Evolutionary conservation across 1,140 invertebrate species (phyloP).

Genomic region (Drosophila busckii): DNA sequence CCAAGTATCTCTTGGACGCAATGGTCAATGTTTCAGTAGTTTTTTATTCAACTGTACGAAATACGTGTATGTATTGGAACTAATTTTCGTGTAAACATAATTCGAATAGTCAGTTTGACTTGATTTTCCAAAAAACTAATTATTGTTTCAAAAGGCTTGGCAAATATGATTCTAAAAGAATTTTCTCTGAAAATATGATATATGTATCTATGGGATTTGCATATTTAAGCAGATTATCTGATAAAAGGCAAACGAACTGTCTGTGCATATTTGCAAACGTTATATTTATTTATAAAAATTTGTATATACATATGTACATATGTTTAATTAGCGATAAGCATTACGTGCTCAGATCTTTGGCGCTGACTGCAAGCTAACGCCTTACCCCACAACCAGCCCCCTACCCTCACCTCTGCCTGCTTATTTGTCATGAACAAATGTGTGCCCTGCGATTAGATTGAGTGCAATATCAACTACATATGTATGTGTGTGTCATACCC

Average conservation of each 20-base stretch:
- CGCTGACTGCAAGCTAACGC: not conserved
- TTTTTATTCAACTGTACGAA: slow-evolving; percentile 13
- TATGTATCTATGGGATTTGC: too few relatives aligned
- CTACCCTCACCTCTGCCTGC: too few relatives aligned
- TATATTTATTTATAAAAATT: not conserved
- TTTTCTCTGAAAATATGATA: too few relatives aligned
- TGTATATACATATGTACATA: not conserved
- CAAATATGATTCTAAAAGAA: too few relatives aligned
- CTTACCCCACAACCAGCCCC: too few relatives aligned
- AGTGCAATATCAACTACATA: slow-evolving; percentile 7
- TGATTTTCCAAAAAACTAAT: too few relatives aligned
- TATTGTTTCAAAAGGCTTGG: too few relatives aligned
- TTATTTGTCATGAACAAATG: slow-evolving; percentile 24
- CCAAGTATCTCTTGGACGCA: not conserved
- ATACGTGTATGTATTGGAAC: slow-evolving; percentile 18
- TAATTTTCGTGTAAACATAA: slow-evolving; percentile 21
- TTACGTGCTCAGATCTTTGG: slow-evolving; percentile 29
- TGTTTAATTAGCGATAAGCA: slow-evolving; percentile 29
- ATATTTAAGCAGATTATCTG: too few relatives aligned
- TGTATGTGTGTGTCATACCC: too few relatives aligned
- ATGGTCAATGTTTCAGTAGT: slow-evolving; percentile 8
- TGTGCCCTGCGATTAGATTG: slow-evolving; percentile 47
- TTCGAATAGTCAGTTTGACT: too few relatives aligned
- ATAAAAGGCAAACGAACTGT: too few relatives aligned
- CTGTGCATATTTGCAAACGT: too few relatives aligned